Evolutionary conservation across 2,113 vertebrate genomes (phyloP), one percentile per base, ranked within the genome.

Genomic region (Oplegnathus fasciatus): DNA sequence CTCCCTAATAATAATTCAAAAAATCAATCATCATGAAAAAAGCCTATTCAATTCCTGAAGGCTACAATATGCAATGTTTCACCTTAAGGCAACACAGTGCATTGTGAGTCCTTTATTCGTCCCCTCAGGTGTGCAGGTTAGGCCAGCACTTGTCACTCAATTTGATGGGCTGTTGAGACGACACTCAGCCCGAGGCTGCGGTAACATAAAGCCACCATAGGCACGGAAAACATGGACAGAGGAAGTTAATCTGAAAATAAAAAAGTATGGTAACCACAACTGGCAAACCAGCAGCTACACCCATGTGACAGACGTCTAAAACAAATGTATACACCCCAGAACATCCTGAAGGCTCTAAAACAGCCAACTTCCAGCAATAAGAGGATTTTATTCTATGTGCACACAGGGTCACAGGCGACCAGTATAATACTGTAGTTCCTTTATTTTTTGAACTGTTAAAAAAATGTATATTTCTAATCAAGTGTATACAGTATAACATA

Each of bases 91-190:
- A 72, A 60, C 24, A 70, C 3, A 79, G 82, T 64, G 44, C 40
- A 78, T n/a, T 64, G 85, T 54, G 76, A 80, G 81, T 81, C 82
- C 80, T 86, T 87, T 84, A 82, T 88, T 91, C 86, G 84, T 84
- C 81, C 82, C 91, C 82, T 84, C 73, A 30, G 89, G 91, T 89
- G 67, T 52, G 40, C 22, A 66, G 75, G 86, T 90, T 88, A 66
- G 81, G 75, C 86, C 68, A 74, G 40, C 74, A 52, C 80, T 74
- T 93, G 91, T 92, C 93, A 93, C 75, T 93, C 92, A 92, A 52
- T 71, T 80, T 94, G 90, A 94, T 70, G 82, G 76, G 78, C 78
- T 82, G 84, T 85, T 83, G 75, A 86, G 55, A 84, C 48, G 52
- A 86, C 88, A 74, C 78, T 85, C 42, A 82, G 77, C 93, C 88